Percentiles rank a stretch among this genome's conserved stretches.
These are phyloP conservation scores for Scomber scombrus DNA, from an alignment of 2,113 vertebrate genomes.

Conservation along the genomic window DNA sequence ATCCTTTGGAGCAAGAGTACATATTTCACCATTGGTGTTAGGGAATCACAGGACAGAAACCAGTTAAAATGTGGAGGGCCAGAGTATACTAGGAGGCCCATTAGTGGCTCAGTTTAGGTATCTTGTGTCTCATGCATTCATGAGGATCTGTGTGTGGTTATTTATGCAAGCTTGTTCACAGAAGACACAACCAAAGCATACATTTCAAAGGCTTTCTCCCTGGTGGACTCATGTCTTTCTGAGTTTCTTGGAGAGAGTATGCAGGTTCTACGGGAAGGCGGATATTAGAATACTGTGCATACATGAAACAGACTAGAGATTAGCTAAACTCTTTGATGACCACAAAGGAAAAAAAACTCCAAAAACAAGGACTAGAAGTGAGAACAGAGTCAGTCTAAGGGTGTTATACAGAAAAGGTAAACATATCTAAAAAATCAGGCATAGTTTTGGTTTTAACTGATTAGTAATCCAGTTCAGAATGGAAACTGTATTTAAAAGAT, in stretches of 20 bases:
- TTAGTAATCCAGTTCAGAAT: conserved; percentile 4
- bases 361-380: neutral
- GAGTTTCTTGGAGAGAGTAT: conserved; percentile 59
- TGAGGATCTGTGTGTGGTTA: conserved; percentile 60
- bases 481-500: neutral
- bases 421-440: neutral
- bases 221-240: conserved; percentile 57
- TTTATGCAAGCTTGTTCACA: conserved; percentile 62
- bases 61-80: conserved; percentile 40
- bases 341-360: conserved; percentile 34
- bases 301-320: conserved; percentile 69
- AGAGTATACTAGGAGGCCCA: conserved; percentile 57
- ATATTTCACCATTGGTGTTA: conserved; percentile 51
- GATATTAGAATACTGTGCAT: conserved; percentile 45
- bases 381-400: neutral
- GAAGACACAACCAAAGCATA: conserved; percentile 70
- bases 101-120: conserved; percentile 49
- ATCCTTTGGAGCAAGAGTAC: conserved; percentile 39
- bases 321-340: conserved; percentile 67
- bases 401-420: conserved; percentile 7
- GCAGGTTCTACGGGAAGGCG: conserved; percentile 45
- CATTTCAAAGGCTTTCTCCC: conserved; percentile 70
- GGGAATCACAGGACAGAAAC: conserved; percentile 50
- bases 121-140: conserved; percentile 60
- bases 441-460: conserved; percentile 16